Evolutionary conservation across 2,113 vertebrate species (phyloP), one percentile per base, ranked within the genome.

Genomic region (Delphinapterus leucas): DNA sequence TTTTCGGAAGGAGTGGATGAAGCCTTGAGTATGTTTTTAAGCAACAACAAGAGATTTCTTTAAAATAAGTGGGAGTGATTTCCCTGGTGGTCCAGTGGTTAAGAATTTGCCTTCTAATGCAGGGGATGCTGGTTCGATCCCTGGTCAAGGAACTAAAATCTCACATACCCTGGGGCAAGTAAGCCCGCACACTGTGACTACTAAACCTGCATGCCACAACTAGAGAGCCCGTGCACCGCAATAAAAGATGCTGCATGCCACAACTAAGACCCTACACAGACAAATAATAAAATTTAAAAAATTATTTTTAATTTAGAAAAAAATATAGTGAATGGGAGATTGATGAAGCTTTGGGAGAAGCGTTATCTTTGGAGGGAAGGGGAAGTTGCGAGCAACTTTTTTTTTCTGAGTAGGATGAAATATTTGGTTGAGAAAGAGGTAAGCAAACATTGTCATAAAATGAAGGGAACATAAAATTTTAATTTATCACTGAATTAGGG

Each of bases 171-270:
- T 41, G 17, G 26, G 8, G 26, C 41, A 74, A 28, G 25, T 44
- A 44, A 74, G 4, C 41, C 4, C 0, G 4, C 28, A 26, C 2
- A 0, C 26, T 4, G 28, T 8, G 5, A 15, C 14, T 47, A 28
- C 41, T 10, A 8, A 74, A 21, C 8, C 8, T 47, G 41, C 0
- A 1, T 53, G 49, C 49, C 49, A 53, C 15, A 53, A 53, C 73
- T 76, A 17, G 10, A 49, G 44, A 76, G 28, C 44, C 41, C 8
- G 28, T 20, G 44, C 10, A 28, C 73, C 4, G 18, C 44, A 76
- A 33, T 26, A 53, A 53, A 53, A 53, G 49, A 53, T 53, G 15
- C 73, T 44, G 18, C 44, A 76, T 49, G 44, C 28, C 18, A 28
- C 44, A 31, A 76, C 26, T 31, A 49, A 76, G 26, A 49, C 17